phyloP scores from a whole-genome alignment of 1,140 invertebrate species.

The Stratiolaelaps scimitus region DNA sequence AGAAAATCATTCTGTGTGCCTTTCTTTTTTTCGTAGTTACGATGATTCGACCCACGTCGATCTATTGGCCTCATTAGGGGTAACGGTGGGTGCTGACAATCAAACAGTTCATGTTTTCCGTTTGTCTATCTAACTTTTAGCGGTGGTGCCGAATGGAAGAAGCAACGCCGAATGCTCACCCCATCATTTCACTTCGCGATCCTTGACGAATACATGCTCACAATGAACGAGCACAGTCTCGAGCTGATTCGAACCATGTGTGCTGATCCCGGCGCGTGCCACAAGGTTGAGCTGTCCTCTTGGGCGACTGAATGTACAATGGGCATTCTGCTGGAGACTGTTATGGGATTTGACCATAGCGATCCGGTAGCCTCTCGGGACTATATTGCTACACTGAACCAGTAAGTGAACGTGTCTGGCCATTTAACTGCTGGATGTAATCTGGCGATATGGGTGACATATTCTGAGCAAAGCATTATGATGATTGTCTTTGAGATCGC shows the following conservation, averaged over 20 bases:
- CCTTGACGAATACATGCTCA: background rate
- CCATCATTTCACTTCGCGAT: conserved; percentile 5
- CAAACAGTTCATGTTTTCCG: too few relatives aligned
- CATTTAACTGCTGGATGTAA: too few relatives aligned
- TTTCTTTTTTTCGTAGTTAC: too few relatives aligned
- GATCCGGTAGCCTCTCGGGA: background rate
- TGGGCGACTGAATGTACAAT: conserved; percentile 10
- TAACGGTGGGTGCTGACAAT: too few relatives aligned
- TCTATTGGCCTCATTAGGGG: too few relatives aligned
- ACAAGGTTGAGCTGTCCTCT: background rate
- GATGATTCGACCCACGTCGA: too few relatives aligned
- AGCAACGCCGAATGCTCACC: background rate
- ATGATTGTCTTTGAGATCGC: too few relatives aligned
- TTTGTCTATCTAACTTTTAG: background rate
- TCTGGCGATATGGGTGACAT: too few relatives aligned
- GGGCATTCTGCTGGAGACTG: conserved; percentile 2
- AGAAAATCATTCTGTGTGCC: too few relatives aligned
- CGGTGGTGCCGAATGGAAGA: background rate
- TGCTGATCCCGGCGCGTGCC: background rate
- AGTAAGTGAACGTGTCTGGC: too few relatives aligned
- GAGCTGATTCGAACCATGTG: background rate
- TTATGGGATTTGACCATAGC: conserved; percentile 13
- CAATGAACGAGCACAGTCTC: background rate
- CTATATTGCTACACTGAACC: background rate
- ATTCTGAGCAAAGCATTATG: too few relatives aligned